Evolutionary conservation across 2,113 vertebrate genomes (phyloP).

Genomic region (Mionectes macconnelli): DNA sequence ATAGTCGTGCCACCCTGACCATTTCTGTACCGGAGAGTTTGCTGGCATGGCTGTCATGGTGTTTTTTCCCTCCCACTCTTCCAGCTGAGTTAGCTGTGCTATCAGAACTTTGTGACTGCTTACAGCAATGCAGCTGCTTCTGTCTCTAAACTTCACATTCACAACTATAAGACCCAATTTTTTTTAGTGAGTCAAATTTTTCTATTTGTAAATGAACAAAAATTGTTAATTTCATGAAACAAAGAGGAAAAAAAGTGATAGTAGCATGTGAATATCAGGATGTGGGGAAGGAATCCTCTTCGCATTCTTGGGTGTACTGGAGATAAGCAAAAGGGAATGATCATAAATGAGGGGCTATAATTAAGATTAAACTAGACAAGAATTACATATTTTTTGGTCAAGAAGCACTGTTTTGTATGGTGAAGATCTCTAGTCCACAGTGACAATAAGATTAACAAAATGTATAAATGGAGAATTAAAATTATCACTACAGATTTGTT

Average conservation of each 20-base stretch:
- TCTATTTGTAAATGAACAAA: neutral
- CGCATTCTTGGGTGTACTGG: accelerated
- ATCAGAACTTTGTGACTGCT: neutral
- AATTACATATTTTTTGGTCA: neutral
- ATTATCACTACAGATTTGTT: neutral
- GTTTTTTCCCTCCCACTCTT: neutral
- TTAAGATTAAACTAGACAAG: neutral
- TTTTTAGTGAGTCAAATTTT: neutral
- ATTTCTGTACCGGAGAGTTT: neutral
- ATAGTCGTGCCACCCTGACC: neutral
- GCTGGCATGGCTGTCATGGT: neutral
- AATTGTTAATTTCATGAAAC: neutral
- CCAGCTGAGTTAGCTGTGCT: neutral
- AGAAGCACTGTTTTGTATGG: neutral
- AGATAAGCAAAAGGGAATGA: neutral
- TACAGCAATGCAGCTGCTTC: neutral
- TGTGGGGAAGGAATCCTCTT: neutral
- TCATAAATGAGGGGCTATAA: neutral
- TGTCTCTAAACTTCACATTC: neutral
- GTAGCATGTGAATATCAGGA: neutral
- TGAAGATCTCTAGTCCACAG: neutral
- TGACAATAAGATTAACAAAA: neutral
- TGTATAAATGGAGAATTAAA: neutral
- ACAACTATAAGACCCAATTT: neutral
- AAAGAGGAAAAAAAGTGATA: neutral